phyloP scores from a whole-genome alignment of 92 coral and sea anemone species.

The Anthopleura xanthogrammica region DNA sequence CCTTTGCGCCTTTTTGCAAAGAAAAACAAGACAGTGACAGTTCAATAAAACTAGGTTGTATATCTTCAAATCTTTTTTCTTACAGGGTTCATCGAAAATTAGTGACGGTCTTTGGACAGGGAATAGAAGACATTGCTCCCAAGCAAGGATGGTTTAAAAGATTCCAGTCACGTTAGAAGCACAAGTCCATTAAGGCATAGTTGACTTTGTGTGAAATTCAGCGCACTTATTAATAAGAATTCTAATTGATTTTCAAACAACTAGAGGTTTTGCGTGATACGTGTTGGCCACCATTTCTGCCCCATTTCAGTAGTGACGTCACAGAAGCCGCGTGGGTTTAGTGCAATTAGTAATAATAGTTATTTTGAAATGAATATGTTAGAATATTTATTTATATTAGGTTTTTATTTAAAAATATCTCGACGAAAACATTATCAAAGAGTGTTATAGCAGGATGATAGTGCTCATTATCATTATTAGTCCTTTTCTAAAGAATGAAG shows the following conservation, averaged over 20 bases:
- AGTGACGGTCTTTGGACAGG: conserved; percentile 62
- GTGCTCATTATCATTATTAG: too few species aligned
- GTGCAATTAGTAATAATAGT: neutral
- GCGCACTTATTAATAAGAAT: too few species aligned
- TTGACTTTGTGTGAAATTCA: too few species aligned
- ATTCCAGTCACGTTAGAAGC: conserved; percentile 2
- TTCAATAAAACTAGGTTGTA: neutral
- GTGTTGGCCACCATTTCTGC: too few species aligned
- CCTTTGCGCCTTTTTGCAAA: too few species aligned
- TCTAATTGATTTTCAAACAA: too few species aligned
- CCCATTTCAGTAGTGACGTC: neutral
- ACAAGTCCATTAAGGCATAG: too few species aligned
- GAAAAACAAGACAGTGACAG: too few species aligned
- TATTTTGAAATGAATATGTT: neutral
- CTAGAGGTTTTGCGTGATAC: too few species aligned
- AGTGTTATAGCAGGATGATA: neutral
- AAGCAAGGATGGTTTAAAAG: conserved; percentile 42
- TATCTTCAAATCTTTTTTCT: neutral
- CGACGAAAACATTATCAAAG: neutral
- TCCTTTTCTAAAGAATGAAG: too few species aligned
- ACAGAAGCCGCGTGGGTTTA: neutral
- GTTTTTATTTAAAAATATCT: neutral
- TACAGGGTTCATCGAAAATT: conserved; percentile 67
- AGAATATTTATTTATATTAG: neutral
- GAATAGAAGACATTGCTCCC: conserved; percentile 48